Conservation (phyloP, 2,113 vertebrate species). For the Myotis davidii region DNA sequence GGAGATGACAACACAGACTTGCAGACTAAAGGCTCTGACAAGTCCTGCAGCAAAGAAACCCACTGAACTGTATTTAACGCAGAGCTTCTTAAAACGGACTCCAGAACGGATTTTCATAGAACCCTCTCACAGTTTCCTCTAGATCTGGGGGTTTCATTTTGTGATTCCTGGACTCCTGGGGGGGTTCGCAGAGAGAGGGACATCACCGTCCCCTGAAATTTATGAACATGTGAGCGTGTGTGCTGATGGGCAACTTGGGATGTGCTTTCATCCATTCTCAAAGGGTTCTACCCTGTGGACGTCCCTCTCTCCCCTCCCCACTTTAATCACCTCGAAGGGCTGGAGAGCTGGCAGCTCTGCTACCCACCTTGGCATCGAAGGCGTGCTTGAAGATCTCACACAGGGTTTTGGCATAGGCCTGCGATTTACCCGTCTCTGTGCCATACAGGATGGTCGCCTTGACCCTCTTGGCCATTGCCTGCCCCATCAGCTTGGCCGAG, state of each 20-base stretch:
- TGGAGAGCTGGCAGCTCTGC: neutral
- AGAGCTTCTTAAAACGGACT: neutral
- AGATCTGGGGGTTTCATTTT: neutral
- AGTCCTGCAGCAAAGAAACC: neutral
- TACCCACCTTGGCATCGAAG: constrained; percentile 95
- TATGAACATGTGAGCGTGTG: accelerated
- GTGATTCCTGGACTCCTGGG: neutral
- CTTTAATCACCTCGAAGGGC: accelerated
- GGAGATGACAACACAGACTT: neutral
- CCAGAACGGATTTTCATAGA: neutral
- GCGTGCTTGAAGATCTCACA: constrained; percentile 99
- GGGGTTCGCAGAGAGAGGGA: neutral
- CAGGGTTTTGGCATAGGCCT: constrained; percentile 97
- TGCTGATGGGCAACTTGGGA: accelerated
- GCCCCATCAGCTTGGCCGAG: constrained; percentile 98
- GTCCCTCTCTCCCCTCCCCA: neutral
- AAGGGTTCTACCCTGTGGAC: neutral
- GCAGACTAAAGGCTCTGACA: neutral
- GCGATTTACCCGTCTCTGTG: constrained; percentile 97
- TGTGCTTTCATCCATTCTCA: no score
- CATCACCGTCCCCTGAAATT: neutral
- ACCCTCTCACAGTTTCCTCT: neutral
- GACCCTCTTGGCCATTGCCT: constrained; percentile 98
- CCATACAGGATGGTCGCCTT: constrained; percentile 98
- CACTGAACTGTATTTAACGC: neutral